phyloP scores from a whole-genome alignment of 2,888 invertebrate genomes.

The Xestia xanthographa region DNA sequence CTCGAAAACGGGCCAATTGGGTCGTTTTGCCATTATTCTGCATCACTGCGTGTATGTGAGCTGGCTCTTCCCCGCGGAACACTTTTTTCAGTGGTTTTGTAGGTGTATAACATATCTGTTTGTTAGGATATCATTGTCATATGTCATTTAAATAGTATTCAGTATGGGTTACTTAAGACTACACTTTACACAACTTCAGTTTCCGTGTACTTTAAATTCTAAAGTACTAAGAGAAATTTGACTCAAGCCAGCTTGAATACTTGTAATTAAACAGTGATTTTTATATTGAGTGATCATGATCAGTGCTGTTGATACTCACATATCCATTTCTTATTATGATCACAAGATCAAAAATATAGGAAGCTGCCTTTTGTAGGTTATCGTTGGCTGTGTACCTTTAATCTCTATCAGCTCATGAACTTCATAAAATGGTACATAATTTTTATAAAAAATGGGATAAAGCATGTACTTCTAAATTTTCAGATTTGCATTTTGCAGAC shows the following conservation, averaged over 20 bases:
- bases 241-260: neutral
- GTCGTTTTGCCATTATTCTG: no score
- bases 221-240: neutral
- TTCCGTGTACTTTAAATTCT: neutral
- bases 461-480: neutral
- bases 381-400: neutral
- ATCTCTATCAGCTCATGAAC: neutral
- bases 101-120: no score
- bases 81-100: no score
- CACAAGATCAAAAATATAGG: neutral
- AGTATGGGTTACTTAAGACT: neutral
- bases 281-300: no score
- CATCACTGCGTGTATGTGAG: no score
- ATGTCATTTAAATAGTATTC: neutral
- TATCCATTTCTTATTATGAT: slow-evolving; percentile 39
- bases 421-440: neutral
- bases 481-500: neutral
- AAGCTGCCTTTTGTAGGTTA: neutral
- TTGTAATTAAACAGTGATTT: neutral
- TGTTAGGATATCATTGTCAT: no score
- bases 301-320: slow-evolving; percentile 53
- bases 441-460: neutral
- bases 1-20: no score
- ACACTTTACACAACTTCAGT: neutral
- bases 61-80: no score